These are phyloP conservation scores for Junco hyemalis DNA, from an alignment of 2,113 vertebrate genomes.

Conservation along the genomic window DNA sequence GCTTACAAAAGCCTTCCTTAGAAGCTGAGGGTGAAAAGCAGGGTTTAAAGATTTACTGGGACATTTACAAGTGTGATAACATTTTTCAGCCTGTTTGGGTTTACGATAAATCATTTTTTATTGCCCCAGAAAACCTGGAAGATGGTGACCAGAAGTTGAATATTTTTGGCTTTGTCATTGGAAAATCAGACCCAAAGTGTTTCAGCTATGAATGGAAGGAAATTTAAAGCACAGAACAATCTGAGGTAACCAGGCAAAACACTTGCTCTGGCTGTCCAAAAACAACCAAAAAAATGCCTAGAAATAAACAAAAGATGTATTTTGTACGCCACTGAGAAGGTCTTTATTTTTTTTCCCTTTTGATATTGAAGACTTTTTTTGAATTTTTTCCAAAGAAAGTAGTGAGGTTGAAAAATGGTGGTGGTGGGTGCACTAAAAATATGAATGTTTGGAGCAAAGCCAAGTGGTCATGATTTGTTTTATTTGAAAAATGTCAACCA, in stretches of 20 bases:
- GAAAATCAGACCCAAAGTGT: slow-evolving; percentile 33
- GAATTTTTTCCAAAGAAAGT: neutral
- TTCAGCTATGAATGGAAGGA: slow-evolving; percentile 48
- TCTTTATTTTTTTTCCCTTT: neutral
- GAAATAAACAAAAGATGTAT: slow-evolving; percentile 23
- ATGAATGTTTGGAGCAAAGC: neutral
- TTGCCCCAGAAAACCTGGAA: slow-evolving; percentile 37
- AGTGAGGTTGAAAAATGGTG: neutral
- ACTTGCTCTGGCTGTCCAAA: slow-evolving; percentile 21
- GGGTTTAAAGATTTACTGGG: slow-evolving; percentile 31
- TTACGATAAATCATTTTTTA: slow-evolving; percentile 35
- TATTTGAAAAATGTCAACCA: slow-evolving; percentile 40
- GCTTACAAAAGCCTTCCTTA: neutral
- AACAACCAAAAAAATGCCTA: neutral
- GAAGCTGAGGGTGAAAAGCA: slow-evolving; percentile 14
- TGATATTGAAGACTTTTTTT: neutral
- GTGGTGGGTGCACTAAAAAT: neutral
- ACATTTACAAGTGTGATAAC: slow-evolving; percentile 45
- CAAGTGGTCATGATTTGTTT: neutral
- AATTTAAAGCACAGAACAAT: slow-evolving; percentile 32
- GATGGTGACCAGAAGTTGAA: slow-evolving; percentile 31
- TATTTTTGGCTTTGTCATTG: slow-evolving; percentile 27
- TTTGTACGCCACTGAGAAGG: neutral
- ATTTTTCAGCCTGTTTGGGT: slow-evolving; percentile 32
- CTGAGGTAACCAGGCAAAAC: slow-evolving; percentile 27